Conservation (phyloP, 2,797 vertebrate genomes). For the Parotocinclus haroldoi region DNA sequence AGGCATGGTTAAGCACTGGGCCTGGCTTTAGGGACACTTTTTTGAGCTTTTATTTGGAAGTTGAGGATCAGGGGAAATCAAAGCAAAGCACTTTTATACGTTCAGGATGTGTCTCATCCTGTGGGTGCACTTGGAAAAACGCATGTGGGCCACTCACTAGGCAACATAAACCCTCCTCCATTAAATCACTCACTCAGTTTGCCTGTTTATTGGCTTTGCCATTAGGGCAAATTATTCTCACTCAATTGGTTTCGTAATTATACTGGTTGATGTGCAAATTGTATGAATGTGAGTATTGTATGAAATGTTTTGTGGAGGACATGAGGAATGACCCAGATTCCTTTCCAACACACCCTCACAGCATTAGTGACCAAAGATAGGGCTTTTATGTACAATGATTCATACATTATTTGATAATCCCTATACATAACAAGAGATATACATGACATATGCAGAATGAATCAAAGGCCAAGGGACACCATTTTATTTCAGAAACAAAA, state of each 20-base stretch:
- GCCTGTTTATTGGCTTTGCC: slow-evolving; percentile 58
- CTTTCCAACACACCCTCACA: too few species aligned
- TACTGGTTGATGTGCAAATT: slow-evolving; percentile 45
- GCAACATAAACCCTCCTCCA: slow-evolving; percentile 51
- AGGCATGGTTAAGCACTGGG: slow-evolving; percentile 29
- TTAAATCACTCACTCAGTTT: slow-evolving; percentile 60
- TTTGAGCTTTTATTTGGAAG: slow-evolving; percentile 56
- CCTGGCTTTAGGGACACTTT: slow-evolving; percentile 35
- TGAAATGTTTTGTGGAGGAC: slow-evolving; percentile 18
- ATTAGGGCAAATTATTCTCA: slow-evolving; percentile 63
- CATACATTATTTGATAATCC: too few species aligned
- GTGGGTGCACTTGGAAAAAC: slow-evolving; percentile 51
- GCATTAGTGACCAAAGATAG: too few species aligned
- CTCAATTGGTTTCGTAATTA: slow-evolving; percentile 61
- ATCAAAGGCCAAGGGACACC: too few species aligned
- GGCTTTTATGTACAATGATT: too few species aligned
- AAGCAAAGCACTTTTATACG: slow-evolving; percentile 58
- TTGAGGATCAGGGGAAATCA: slow-evolving; percentile 62
- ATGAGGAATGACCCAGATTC: too few species aligned
- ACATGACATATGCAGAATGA: too few species aligned
- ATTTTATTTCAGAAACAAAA: too few species aligned
- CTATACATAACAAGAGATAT: too few species aligned
- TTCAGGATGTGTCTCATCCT: slow-evolving; percentile 55
- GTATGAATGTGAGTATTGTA: slow-evolving; percentile 28
- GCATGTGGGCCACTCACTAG: slow-evolving; percentile 53